A percentile compares a stretch with the other conserved stretches of the same genome.
Conservation (phyloP, 2,113 vertebrate species). For the Notiomystis cincta region DNA sequence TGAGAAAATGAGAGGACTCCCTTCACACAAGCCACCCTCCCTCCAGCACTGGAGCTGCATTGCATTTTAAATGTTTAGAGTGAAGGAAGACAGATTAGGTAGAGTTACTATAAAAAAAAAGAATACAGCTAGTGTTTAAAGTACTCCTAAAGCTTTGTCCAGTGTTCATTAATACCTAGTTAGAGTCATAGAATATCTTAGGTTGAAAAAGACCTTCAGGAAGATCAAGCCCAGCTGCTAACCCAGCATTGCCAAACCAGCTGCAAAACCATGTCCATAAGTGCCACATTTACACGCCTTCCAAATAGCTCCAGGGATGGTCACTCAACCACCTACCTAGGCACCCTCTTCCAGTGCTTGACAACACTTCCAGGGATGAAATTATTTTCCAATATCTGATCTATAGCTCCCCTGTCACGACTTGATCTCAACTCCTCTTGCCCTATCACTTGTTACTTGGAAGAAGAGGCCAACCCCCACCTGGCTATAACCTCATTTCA, state of each 20-base stretch:
- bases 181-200: background rate
- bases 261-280: background rate
- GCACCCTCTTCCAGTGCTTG: background rate
- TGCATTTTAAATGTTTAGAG: background rate
- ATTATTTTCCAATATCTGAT: background rate
- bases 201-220: background rate
- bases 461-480: background rate
- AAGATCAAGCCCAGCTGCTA: background rate
- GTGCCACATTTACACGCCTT: background rate
- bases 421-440: background rate
- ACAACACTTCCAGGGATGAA: background rate
- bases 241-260: background rate
- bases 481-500: background rate
- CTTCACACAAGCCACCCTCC: background rate
- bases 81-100: background rate
- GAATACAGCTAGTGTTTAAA: background rate
- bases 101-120: background rate
- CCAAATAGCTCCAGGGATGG: background rate
- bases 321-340: background rate
- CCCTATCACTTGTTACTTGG: background rate
- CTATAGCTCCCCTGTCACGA: rapidly evolving
- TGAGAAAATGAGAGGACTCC: background rate
- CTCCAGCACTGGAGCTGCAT: background rate
- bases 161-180: background rate
- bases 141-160: background rate